phyloP scores from a whole-genome alignment of 1,140 invertebrate species.

The Apis florea region DNA sequence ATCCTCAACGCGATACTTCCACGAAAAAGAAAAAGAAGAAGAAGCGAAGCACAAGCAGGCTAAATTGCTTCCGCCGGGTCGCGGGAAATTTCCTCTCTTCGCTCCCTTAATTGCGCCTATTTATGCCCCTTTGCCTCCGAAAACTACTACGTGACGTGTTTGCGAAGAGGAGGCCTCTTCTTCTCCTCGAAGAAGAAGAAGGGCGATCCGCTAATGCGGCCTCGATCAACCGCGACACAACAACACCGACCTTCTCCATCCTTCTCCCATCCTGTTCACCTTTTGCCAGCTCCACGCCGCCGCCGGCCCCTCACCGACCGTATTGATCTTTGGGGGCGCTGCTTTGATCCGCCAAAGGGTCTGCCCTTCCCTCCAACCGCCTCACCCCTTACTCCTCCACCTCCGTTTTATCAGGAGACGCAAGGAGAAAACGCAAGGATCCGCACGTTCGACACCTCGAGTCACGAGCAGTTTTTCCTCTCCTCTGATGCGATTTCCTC shows the following conservation, averaged over 20 bases:
- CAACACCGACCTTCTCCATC: conserved; percentile 40
- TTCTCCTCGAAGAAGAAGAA: too few species aligned
- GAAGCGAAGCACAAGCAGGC: conserved; percentile 4
- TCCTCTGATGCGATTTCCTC: not conserved
- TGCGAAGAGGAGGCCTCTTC: conserved; percentile 72
- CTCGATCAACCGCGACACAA: conserved; percentile 74
- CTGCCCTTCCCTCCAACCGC: conserved; percentile 47
- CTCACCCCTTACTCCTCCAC: too few species aligned
- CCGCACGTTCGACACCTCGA: conserved; percentile 66
- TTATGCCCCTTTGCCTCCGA: conserved; percentile 78
- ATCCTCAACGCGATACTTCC: too few species aligned
- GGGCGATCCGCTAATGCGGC: conserved; percentile 73
- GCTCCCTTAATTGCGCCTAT: conserved; percentile 78
- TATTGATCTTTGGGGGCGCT: conserved; percentile 78
- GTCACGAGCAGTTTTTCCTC: conserved; percentile 60
- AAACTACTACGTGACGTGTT: conserved; percentile 79
- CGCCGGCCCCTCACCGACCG: conserved; percentile 56
- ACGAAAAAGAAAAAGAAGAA: not conserved
- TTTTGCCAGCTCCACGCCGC: too few species aligned
- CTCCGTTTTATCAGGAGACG: conserved; percentile 45
- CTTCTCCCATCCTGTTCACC: too few species aligned
- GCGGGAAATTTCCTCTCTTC: conserved; percentile 23
- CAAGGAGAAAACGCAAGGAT: not conserved
- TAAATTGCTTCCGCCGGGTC: conserved; percentile 43
- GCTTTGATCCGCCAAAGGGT: conserved; percentile 77